phyloP scores from a whole-genome alignment of 2,113 vertebrate species.

The Rynchops niger region DNA sequence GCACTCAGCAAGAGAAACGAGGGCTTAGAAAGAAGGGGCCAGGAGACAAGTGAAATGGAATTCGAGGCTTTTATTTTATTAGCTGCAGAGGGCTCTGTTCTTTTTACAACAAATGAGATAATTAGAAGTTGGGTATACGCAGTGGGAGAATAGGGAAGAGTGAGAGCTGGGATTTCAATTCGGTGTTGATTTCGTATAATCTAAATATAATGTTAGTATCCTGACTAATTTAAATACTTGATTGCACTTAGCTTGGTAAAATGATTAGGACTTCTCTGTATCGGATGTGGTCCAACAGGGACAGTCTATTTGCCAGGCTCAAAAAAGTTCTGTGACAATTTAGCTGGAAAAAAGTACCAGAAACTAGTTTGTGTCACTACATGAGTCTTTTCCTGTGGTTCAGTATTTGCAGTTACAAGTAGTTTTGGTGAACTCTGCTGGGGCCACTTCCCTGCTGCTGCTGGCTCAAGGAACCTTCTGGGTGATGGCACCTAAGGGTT shows the following conservation, averaged over 20 bases:
- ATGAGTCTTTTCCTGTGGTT: background rate
- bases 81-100: background rate
- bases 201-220: background rate
- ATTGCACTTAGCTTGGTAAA: conserved; percentile 11
- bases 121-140: background rate
- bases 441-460: background rate
- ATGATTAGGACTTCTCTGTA: background rate
- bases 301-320: background rate
- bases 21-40: background rate
- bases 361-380: background rate
- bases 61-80: background rate
- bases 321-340: background rate
- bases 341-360: background rate
- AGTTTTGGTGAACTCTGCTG: background rate
- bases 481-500: rapidly evolving
- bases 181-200: background rate
- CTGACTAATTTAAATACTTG: conserved; percentile 14
- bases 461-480: background rate
- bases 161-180: background rate
- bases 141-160: background rate
- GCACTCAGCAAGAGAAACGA: background rate
- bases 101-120: conserved; percentile 5
- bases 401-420: background rate
- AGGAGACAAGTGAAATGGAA: background rate
- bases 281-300: background rate